Percentiles rank a stretch among this genome's conserved stretches.
phyloP scores from a whole-genome alignment of 2,797 vertebrate species.

The Rallus crepitans region DNA sequence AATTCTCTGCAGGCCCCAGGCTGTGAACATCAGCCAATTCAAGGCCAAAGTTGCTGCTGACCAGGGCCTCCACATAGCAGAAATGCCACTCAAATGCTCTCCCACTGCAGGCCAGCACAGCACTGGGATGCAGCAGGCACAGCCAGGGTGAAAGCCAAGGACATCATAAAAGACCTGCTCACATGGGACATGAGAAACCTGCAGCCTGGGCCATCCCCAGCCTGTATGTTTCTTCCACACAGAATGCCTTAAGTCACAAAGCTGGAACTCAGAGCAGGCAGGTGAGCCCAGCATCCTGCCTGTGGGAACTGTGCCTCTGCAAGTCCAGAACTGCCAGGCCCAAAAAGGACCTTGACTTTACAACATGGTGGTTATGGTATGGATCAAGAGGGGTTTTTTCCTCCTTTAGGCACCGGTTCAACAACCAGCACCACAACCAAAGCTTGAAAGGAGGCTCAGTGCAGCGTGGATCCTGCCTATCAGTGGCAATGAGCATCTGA shows the following conservation, averaged over 20 bases:
- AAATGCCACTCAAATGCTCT: rapidly evolving
- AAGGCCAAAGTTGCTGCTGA: no score
- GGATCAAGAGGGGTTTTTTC: background rate
- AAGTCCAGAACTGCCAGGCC: background rate
- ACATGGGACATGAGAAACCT: rapidly evolving
- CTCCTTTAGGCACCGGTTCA: background rate
- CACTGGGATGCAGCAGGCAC: background rate
- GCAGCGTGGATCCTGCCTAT: background rate
- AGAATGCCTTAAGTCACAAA: background rate
- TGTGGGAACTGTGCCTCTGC: background rate
- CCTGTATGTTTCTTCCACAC: background rate
- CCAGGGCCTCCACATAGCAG: background rate
- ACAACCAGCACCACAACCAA: background rate
- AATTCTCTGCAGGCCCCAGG: no score
- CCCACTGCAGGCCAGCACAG: background rate
- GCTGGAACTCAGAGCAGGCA: background rate
- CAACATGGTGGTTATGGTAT: rapidly evolving
- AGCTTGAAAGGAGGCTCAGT: background rate
- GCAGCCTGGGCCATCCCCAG: background rate
- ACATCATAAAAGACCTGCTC: background rate
- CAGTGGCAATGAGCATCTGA: background rate
- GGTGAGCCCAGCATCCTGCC: background rate
- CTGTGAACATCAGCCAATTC: no score
- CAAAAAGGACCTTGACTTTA: background rate
- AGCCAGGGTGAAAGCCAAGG: background rate